These are phyloP conservation scores for Micronycteris hirsuta DNA, from an alignment of 2,113 vertebrate species.

Conservation along the genomic window DNA sequence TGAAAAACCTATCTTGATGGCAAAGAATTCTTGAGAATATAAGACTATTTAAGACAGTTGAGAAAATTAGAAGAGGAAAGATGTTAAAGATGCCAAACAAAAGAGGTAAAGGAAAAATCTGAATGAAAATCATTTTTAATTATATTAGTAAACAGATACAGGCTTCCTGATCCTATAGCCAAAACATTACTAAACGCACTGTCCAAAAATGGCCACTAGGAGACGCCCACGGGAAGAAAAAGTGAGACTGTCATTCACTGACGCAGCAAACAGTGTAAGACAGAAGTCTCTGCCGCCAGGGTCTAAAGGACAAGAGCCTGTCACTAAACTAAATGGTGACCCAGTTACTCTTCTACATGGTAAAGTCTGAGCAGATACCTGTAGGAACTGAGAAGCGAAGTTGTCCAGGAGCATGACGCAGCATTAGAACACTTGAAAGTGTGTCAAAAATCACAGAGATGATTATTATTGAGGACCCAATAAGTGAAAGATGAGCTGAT, in stretches of 20 bases:
- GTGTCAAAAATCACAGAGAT: not conserved
- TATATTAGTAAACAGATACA: not conserved
- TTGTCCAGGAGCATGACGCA: not conserved
- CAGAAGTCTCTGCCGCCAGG: fast-evolving
- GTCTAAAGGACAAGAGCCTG: not conserved
- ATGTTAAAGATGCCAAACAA: not conserved
- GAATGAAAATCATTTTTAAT: not conserved
- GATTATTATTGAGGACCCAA: not conserved
- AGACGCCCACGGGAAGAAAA: not conserved
- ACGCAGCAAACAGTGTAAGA: not conserved
- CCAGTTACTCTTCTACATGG: not conserved
- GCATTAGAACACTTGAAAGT: not conserved
- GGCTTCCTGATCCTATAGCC: not conserved
- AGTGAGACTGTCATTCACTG: not conserved
- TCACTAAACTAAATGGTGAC: not conserved
- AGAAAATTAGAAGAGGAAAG: not conserved
- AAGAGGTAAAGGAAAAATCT: not conserved
- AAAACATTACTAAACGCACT: not conserved
- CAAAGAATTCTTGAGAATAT: not conserved
- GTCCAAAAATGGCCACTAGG: not conserved
- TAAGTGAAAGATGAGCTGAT: not conserved
- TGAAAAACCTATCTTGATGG: not conserved
- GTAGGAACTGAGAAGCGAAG: not conserved
- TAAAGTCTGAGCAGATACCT: not conserved
- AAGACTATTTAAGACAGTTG: not conserved